Evolutionary conservation across 2,888 invertebrate genomes (phyloP).

Genomic region (Pterobdella sp.): DNA sequence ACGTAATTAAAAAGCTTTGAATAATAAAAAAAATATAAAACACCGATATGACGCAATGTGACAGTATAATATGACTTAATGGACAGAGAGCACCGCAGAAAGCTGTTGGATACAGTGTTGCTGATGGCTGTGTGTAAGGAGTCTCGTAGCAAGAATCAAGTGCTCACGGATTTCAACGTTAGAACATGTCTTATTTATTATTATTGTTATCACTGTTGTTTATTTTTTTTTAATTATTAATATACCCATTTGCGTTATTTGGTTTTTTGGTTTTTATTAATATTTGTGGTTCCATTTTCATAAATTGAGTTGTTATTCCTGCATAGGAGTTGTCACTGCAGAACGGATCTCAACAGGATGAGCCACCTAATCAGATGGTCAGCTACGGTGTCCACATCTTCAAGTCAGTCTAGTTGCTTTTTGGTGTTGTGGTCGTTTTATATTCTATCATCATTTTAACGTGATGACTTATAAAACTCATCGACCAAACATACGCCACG

Average conservation of each 20-base stretch:
- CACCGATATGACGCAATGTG: no score
- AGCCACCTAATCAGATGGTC: no score
- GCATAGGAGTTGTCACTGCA: no score
- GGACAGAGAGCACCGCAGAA: neutral
- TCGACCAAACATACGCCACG: no score
- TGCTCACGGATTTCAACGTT: neutral
- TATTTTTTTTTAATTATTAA: neutral
- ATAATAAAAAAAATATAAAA: no score
- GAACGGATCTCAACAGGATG: no score
- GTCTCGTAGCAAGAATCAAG: neutral
- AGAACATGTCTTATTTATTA: neutral
- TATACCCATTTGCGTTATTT: neutral
- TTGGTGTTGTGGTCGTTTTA: neutral
- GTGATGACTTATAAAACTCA: no score
- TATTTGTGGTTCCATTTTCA: neutral
- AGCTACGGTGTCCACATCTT: slow-evolving; percentile 2
- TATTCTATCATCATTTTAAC: neutral
- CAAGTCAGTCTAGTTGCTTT: neutral
- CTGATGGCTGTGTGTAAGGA: neutral
- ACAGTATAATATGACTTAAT: no score
- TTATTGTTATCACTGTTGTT: neutral
- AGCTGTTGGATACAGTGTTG: neutral
- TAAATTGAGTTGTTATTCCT: neutral
- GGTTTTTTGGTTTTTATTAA: neutral
- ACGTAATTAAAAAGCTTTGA: no score